phyloP scores from a whole-genome alignment of 2,113 vertebrate species.

The Electrona antarctica region DNA sequence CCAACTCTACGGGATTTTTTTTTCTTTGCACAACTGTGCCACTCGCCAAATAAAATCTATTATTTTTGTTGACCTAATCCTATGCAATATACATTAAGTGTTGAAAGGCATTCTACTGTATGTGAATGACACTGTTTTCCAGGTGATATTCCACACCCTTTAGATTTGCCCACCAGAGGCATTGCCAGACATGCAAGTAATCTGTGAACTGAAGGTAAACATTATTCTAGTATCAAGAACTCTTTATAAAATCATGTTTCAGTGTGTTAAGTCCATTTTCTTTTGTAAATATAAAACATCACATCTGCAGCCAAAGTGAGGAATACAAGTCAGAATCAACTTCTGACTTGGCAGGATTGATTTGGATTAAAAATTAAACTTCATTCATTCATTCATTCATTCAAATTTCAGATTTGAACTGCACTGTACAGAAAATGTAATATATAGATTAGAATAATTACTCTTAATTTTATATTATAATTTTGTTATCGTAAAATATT shows the following conservation, averaged over 20 bases:
- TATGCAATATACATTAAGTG: too few relatives aligned
- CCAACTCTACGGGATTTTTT: too few relatives aligned
- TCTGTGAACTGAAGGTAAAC: slow-evolving; percentile 31
- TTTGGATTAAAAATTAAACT: slow-evolving; percentile 55
- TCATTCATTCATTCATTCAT: slow-evolving; percentile 34
- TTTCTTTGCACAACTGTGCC: too few relatives aligned
- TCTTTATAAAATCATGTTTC: slow-evolving; percentile 45
- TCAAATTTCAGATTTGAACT: slow-evolving; percentile 38
- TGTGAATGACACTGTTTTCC: not conserved
- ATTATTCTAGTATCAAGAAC: slow-evolving; percentile 41
- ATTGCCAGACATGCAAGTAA: not conserved
- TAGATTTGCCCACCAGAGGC: slow-evolving; percentile 22
- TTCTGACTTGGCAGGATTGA: slow-evolving; percentile 33
- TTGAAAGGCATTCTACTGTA: not conserved
- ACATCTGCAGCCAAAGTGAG: slow-evolving; percentile 55
- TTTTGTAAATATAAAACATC: slow-evolving; percentile 68
- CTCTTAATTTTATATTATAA: slow-evolving; percentile 62
- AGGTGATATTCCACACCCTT: slow-evolving; percentile 20
- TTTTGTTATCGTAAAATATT: slow-evolving; percentile 74
- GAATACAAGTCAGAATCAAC: slow-evolving; percentile 34
- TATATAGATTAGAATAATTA: slow-evolving; percentile 57
- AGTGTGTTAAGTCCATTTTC: slow-evolving; percentile 46
- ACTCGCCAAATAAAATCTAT: too few relatives aligned
- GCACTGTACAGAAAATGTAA: slow-evolving; percentile 57
- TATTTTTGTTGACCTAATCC: too few relatives aligned